A percentile compares a stretch with the other conserved stretches of the same genome.
phyloP scores from a whole-genome alignment of 2,888 invertebrate species.

The Digitonthophagus gazella region DNA sequence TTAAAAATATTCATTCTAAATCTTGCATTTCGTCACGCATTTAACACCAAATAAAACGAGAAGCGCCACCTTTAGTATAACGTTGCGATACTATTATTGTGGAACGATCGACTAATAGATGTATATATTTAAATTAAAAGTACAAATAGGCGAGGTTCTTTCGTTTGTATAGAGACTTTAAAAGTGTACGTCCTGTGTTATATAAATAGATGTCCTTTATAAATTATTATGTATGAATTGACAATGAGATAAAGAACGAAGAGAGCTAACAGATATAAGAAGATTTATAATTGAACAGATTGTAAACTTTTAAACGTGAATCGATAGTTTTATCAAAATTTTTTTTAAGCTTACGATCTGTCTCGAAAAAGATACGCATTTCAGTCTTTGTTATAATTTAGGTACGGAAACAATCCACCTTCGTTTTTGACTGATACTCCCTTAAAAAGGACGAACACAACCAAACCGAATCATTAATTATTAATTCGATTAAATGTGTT shows the following conservation, averaged over 20 bases:
- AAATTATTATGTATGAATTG: background rate
- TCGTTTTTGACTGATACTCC: too few relatives aligned
- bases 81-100: background rate
- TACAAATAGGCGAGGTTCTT: slow-evolving; percentile 11
- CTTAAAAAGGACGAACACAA: too few relatives aligned
- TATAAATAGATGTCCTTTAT: background rate
- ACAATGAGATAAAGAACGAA: too few relatives aligned
- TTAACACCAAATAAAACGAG: background rate
- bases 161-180: background rate
- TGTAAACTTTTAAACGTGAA: too few relatives aligned
- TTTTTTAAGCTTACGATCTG: too few relatives aligned
- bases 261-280: background rate
- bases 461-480: background rate
- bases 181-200: slow-evolving; percentile 12
- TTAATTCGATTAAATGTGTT: slow-evolving; percentile 23
- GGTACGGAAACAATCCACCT: too few relatives aligned
- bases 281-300: too few relatives aligned
- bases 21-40: background rate
- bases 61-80: background rate
- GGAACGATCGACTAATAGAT: background rate
- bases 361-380: too few relatives aligned
- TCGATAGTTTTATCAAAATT: too few relatives aligned
- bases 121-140: background rate
- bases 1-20: background rate
- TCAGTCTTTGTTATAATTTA: too few relatives aligned